Conservation (phyloP, 2,888 invertebrate species). For the Pandemis corylana region DNA sequence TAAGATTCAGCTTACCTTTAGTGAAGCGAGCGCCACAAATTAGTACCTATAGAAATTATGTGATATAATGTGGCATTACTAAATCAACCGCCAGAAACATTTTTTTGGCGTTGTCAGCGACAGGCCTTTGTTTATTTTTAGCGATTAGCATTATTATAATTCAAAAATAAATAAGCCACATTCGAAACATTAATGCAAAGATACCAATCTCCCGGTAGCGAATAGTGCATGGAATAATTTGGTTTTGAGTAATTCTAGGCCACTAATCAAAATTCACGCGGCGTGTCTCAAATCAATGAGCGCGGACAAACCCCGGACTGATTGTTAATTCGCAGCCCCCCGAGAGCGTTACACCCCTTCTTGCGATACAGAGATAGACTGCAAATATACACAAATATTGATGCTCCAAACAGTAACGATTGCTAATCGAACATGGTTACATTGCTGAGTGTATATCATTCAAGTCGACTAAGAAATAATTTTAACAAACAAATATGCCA, state of each 20-base stretch:
- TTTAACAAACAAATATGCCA: no score
- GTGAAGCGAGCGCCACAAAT: no score
- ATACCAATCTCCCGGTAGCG: neutral
- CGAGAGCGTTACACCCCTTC: conserved; percentile 38
- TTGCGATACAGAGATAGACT: conserved; percentile 24
- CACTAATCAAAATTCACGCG: conserved; percentile 39
- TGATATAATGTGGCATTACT: no score
- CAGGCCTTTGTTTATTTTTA: neutral
- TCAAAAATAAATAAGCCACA: neutral
- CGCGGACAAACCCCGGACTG: conserved; percentile 53
- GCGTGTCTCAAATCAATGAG: conserved; percentile 48
- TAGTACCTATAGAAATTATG: no score
- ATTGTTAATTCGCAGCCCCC: conserved; percentile 53
- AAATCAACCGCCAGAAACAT: no score
- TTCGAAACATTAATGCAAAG: neutral
- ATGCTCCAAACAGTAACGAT: conserved; percentile 36
- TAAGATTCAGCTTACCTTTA: no score
- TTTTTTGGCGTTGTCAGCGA: no score
- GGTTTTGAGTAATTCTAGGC: conserved; percentile 18
- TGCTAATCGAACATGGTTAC: conserved; percentile 17
- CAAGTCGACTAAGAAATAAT: no score
- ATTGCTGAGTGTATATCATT: neutral
- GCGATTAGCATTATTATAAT: neutral
- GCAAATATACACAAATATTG: conserved; percentile 49
- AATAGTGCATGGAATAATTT: conserved; percentile 16